Evolutionary conservation across 2,113 vertebrate species (phyloP).

Genomic region (Picathartes gymnocephalus): DNA sequence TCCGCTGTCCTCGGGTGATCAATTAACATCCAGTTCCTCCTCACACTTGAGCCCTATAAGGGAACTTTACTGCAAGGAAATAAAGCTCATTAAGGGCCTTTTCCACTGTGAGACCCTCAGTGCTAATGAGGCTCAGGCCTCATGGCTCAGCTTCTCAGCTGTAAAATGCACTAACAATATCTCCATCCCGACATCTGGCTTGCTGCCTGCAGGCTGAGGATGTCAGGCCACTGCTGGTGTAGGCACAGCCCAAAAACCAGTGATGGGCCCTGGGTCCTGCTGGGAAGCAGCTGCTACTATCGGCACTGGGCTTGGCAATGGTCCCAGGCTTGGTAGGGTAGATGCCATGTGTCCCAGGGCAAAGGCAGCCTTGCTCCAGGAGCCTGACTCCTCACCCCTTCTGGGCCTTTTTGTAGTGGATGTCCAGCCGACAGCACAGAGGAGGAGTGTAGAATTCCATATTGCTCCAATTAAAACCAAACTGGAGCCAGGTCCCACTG

Average conservation of each 20-base stretch:
- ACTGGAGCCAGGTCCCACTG: fast-evolving
- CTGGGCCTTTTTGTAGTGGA: not conserved
- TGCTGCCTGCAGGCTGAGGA: not conserved
- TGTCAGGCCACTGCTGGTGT: not conserved
- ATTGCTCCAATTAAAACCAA: not conserved
- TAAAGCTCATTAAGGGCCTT: not conserved
- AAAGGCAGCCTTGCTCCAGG: not conserved
- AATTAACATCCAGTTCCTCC: not conserved
- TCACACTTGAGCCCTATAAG: not conserved
- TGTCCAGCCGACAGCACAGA: fast-evolving
- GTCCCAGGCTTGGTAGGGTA: not conserved
- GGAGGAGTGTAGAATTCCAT: not conserved
- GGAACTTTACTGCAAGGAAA: not conserved
- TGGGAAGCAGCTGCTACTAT: not conserved
- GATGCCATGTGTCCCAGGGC: not conserved
- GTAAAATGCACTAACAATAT: not conserved
- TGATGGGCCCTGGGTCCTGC: fast-evolving
- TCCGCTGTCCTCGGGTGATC: not conserved
- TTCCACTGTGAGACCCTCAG: not conserved
- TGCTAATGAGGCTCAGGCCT: not conserved
- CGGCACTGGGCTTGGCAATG: not conserved
- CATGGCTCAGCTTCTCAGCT: not conserved
- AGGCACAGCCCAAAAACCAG: not conserved
- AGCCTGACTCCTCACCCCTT: not conserved
- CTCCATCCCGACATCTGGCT: not conserved